Conservation (phyloP, 2,888 invertebrate genomes). For the Protonemura montana region DNA sequence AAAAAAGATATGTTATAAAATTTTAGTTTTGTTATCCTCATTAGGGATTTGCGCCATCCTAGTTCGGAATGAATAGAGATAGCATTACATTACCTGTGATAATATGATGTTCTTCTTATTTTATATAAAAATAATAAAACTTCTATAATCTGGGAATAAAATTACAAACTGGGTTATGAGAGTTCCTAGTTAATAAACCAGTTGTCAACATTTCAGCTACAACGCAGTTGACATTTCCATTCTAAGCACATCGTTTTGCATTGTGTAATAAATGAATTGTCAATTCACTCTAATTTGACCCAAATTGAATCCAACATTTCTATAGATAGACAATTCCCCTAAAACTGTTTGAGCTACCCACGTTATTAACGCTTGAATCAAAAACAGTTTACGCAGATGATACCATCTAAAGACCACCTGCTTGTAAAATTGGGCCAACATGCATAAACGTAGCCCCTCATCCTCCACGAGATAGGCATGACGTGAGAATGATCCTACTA, state of each 20-base stretch:
- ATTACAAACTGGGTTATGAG: conserved; percentile 1
- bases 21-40: no score
- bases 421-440: not conserved
- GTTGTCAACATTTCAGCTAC: not conserved
- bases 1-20: no score
- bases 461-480: not conserved
- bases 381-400: not conserved
- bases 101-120: no score
- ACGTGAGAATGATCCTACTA: not conserved
- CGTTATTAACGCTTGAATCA: not conserved
- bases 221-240: not conserved
- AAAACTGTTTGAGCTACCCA: not conserved
- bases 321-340: not conserved
- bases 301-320: not conserved
- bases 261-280: not conserved
- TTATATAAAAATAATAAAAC: not conserved
- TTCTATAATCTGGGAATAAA: not conserved
- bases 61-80: no score
- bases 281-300: not conserved
- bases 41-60: no score
- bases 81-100: no score
- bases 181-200: not conserved
- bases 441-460: not conserved
- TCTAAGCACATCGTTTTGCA: not conserved
- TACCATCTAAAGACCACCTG: not conserved